phyloP scores from a whole-genome alignment of 2,888 invertebrate species.

The Andrena fulva region DNA sequence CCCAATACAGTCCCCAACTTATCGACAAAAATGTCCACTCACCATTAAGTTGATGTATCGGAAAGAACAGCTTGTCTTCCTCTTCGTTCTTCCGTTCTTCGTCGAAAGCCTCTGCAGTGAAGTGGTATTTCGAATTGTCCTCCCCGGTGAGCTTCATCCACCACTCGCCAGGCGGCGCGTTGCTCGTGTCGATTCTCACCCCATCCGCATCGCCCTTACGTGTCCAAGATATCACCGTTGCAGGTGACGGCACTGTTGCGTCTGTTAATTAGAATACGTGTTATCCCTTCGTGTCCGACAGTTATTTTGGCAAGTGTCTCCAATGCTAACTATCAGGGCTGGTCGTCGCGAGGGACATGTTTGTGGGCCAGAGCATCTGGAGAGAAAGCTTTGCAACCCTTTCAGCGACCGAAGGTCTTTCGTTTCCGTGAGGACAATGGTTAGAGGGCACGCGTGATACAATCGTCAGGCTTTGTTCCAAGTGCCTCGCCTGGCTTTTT shows the following conservation, averaged over 20 bases:
- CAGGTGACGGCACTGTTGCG: slow-evolving; percentile 39
- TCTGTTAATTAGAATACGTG: slow-evolving; percentile 39
- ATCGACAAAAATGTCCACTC: slow-evolving; percentile 10
- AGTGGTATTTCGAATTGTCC: slow-evolving; percentile 71
- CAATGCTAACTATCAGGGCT: not conserved
- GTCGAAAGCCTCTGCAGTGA: slow-evolving; percentile 46
- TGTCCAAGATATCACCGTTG: slow-evolving; percentile 68
- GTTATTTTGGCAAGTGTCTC: too few relatives aligned
- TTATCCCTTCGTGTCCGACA: not conserved
- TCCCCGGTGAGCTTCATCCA: slow-evolving; percentile 69
- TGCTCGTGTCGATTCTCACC: slow-evolving; percentile 73
- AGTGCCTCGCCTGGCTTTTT: not conserved
- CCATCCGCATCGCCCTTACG: slow-evolving; percentile 67
- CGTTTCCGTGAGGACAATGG: not conserved
- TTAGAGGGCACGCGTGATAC: not conserved
- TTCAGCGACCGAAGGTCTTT: not conserved
- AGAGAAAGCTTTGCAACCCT: not conserved
- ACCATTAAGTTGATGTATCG: slow-evolving; percentile 11
- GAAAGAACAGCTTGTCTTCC: not conserved
- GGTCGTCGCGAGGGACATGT: too few relatives aligned
- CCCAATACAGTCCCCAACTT: not conserved
- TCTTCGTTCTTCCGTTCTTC: too few relatives aligned
- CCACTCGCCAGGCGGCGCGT: slow-evolving; percentile 77
- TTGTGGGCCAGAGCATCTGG: not conserved
- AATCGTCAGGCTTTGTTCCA: not conserved